Conservation (phyloP, 2,113 vertebrate species). For the Gila orcuttii region DNA sequence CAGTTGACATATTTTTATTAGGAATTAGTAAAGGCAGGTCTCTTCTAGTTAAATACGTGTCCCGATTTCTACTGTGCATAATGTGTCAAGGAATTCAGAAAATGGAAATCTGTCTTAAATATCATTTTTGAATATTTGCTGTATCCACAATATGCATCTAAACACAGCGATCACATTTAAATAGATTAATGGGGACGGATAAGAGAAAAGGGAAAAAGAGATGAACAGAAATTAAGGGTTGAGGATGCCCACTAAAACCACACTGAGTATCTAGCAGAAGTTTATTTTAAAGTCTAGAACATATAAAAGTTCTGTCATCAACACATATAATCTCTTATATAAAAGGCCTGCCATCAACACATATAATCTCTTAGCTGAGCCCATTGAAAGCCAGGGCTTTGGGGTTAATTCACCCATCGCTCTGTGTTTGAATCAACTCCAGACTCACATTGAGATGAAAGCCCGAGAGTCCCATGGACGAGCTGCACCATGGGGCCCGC, state of each 20-base stretch:
- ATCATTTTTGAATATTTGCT: neutral
- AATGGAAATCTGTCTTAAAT: neutral
- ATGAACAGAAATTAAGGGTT: constrained; percentile 30
- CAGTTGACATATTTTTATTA: neutral
- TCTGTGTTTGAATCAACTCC: constrained; percentile 99
- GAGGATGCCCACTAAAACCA: constrained; percentile 68
- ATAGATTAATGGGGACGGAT: neutral
- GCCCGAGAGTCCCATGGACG: constrained; percentile 80
- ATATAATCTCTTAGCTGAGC: constrained; percentile 98
- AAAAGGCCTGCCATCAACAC: constrained; percentile 98
- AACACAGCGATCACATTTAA: constrained; percentile 1
- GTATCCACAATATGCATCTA: neutral
- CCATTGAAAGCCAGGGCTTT: constrained; percentile 93
- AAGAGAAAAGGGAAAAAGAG: neutral
- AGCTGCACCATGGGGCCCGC: constrained; percentile 83
- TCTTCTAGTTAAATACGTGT: neutral
- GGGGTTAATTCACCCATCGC: constrained; percentile 99
- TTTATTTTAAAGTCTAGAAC: constrained; percentile 86
- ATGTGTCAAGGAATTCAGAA: neutral
- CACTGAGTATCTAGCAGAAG: constrained; percentile 90
- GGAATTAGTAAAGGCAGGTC: neutral
- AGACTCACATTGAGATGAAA: constrained; percentile 99
- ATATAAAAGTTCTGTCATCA: constrained; percentile 96
- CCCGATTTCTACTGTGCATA: neutral
- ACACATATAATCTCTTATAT: constrained; percentile 95